Conservation (phyloP, 2,888 invertebrate species). For the Acleris emargana region DNA sequence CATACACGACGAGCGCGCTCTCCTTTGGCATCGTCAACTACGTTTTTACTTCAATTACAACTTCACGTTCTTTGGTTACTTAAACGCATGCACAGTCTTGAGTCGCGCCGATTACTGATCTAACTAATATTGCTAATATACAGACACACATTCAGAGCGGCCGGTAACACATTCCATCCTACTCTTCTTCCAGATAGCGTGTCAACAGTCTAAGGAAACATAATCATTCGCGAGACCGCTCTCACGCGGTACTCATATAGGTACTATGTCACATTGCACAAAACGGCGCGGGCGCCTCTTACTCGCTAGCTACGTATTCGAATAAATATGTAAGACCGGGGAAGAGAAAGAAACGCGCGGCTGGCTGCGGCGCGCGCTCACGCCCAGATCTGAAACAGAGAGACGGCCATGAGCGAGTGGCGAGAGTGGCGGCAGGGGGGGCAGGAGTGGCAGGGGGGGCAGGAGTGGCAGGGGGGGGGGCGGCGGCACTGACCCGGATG, state of each 20-base stretch:
- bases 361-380: conserved; percentile 8
- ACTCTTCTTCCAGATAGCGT: conserved; percentile 31
- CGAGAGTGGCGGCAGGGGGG: no score
- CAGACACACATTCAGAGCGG: conserved; percentile 18
- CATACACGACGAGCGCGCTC: conserved; percentile 9
- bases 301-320: conserved; percentile 33
- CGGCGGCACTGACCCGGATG: conserved; percentile 50
- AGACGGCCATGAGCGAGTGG: conserved; percentile 96
- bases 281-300: conserved; percentile 21
- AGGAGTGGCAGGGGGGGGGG: no score
- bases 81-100: conserved; percentile 30
- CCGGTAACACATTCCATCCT: conserved; percentile 7
- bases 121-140: conserved; percentile 33
- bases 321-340: conserved; percentile 33
- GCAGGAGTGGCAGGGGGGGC: no score
- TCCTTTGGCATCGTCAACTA: conserved; percentile 23
- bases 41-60: neutral
- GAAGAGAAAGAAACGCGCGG: conserved; percentile 12
- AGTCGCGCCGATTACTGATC: conserved; percentile 28
- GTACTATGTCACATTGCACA: conserved; percentile 22
- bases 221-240: no score
- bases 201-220: no score
- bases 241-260: conserved; percentile 35
- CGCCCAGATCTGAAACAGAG: conserved; percentile 70
- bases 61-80: conserved; percentile 29